A percentile compares a stretch with the other conserved stretches of the same genome.
Conservation (phyloP, 23 tunicate species). For the Aplidium turbinatum region DNA sequence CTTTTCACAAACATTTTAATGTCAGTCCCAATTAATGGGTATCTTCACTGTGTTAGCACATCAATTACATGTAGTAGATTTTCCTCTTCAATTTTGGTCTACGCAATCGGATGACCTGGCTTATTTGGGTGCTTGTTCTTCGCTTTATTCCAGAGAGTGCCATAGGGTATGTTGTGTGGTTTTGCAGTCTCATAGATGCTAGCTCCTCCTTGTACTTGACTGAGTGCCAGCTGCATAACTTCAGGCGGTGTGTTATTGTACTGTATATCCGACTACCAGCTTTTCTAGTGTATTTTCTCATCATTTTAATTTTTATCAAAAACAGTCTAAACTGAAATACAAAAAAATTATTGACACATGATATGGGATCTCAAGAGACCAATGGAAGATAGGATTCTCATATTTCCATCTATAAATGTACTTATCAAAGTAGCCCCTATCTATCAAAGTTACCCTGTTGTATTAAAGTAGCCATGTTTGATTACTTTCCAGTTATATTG, state of each 20-base stretch:
- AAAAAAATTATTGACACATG: no score
- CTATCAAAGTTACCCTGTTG: slow-evolving; percentile 24
- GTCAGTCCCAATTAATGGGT: slow-evolving; percentile 7
- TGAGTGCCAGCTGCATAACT: background rate
- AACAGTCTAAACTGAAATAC: no score
- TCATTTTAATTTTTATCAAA: slow-evolving; percentile 5
- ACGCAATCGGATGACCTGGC: slow-evolving; percentile 21
- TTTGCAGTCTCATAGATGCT: slow-evolving; percentile 1
- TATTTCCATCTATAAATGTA: background rate
- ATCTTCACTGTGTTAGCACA: slow-evolving; percentile 1
- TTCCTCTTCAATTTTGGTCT: slow-evolving; percentile 16
- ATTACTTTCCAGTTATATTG: slow-evolving; percentile 15
- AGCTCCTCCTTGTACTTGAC: slow-evolving; percentile 1
- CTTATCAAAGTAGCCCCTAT: slow-evolving; percentile 8
- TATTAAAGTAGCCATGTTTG: slow-evolving; percentile 21
- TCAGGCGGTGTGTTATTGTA: slow-evolving; percentile 16
- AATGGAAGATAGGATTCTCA: background rate
- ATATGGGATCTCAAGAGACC: no score
- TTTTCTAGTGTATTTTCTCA: slow-evolving; percentile 10
- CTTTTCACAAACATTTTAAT: slow-evolving; percentile 16
- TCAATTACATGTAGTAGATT: background rate
- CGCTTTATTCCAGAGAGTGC: slow-evolving; percentile 27
- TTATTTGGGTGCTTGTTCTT: slow-evolving; percentile 16
- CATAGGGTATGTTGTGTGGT: slow-evolving; percentile 30
- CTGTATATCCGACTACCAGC: slow-evolving; percentile 18